phyloP scores from a whole-genome alignment of 2,797 vertebrate species.

The Micropoecilia bifurca region DNA sequence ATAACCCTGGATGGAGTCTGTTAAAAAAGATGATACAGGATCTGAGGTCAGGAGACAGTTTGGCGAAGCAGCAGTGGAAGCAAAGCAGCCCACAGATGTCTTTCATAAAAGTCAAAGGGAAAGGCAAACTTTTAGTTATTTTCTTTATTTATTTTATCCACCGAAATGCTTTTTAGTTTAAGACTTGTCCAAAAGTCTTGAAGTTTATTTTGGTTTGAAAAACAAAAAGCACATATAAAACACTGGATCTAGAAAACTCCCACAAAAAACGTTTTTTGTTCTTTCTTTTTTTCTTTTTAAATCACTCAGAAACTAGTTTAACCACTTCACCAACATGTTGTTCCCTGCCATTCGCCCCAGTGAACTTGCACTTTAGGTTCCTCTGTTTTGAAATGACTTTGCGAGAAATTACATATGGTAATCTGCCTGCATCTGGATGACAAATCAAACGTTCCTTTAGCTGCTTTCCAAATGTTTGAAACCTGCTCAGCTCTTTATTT shows the following conservation, averaged over 20 bases:
- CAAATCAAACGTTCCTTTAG: constrained; percentile 69
- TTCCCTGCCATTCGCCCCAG: constrained; percentile 16
- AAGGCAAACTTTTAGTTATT: background rate
- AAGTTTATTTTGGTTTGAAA: background rate
- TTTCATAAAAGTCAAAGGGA: constrained; percentile 29
- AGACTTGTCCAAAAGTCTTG: constrained; percentile 1
- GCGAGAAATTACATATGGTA: constrained; percentile 28
- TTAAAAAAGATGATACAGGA: constrained; percentile 67
- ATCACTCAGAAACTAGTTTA: constrained; percentile 46
- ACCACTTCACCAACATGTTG: constrained; percentile 37
- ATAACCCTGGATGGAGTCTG: constrained; percentile 70
- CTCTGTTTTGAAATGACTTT: constrained; percentile 32
- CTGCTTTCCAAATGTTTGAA: constrained; percentile 77
- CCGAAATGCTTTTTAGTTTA: background rate
- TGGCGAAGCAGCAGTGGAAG: constrained; percentile 50
- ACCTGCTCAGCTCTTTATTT: constrained; percentile 69
- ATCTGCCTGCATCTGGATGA: constrained; percentile 62
- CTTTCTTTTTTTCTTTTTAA: background rate
- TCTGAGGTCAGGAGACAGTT: constrained; percentile 62
- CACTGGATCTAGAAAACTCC: background rate
- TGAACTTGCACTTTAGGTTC: constrained; percentile 11
- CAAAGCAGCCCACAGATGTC: constrained; percentile 54
- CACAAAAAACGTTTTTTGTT: constrained; percentile 1
- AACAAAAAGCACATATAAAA: background rate
- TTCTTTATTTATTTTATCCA: background rate